Conservation (phyloP, 2,888 invertebrate genomes). For the Parasteatoda lunata region DNA sequence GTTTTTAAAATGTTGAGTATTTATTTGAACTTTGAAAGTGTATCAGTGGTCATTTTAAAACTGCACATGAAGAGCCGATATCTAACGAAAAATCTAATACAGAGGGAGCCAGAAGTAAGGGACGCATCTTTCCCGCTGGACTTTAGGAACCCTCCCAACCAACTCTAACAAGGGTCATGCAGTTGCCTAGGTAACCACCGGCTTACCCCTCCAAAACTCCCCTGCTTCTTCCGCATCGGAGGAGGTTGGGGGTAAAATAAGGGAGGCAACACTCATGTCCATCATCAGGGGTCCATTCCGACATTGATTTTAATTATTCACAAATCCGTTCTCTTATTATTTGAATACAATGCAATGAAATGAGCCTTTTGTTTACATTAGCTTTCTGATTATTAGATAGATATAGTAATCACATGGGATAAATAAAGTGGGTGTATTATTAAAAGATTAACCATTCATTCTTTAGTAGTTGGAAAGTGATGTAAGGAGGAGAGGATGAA, state of each 20-base stretch:
- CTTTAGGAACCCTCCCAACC: conserved; percentile 55
- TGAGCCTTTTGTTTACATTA: conserved; percentile 43
- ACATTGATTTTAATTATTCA: conserved; percentile 69
- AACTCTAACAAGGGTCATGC: conserved; percentile 64
- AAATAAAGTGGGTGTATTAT: too few species aligned
- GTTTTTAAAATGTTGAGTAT: too few species aligned
- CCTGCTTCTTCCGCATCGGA: conserved; percentile 29
- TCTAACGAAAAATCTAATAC: conserved; percentile 10
- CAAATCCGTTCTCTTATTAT: conserved; percentile 56
- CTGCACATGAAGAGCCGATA: conserved; percentile 14
- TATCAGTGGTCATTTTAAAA: neutral
- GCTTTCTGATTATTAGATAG: too few species aligned
- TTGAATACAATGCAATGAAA: conserved; percentile 26
- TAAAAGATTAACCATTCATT: conserved; percentile 9
- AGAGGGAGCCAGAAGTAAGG: conserved; percentile 45
- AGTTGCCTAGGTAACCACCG: conserved; percentile 56
- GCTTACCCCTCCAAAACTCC: conserved; percentile 28
- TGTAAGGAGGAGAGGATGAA: neutral
- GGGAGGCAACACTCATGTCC: conserved; percentile 52
- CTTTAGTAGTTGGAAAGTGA: conserved; percentile 16
- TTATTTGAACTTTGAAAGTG: too few species aligned
- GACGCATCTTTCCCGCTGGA: conserved; percentile 38
- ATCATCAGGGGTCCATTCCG: conserved; percentile 66
- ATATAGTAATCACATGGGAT: too few species aligned
- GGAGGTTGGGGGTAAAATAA: conserved; percentile 6